These are phyloP conservation scores for Coreoperca whiteheadi DNA, from an alignment of 2,113 vertebrate genomes.

Conservation along the genomic window DNA sequence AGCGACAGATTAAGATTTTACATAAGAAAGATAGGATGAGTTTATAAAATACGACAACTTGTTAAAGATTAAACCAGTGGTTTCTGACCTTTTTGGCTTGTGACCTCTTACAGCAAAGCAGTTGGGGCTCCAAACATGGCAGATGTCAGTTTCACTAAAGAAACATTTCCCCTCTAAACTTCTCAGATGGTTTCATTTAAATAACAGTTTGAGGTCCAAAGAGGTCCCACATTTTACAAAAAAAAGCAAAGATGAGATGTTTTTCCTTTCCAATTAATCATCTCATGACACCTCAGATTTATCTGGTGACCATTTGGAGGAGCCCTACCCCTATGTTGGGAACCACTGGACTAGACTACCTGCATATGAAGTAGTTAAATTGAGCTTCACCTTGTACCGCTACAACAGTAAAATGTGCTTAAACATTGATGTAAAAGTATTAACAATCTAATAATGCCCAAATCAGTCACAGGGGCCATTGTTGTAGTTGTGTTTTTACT, in stretches of 20 bases:
- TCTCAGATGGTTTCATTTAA: background rate
- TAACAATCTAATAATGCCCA: background rate
- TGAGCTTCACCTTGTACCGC: background rate
- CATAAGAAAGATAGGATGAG: background rate
- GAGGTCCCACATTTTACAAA: background rate
- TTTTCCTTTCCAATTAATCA: background rate
- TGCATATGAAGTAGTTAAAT: background rate
- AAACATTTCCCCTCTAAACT: background rate
- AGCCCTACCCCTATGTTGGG: background rate
- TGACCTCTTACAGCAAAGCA: background rate
- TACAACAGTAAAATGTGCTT: background rate
- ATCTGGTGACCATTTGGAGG: background rate
- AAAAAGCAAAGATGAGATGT: background rate
- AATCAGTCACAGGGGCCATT: background rate
- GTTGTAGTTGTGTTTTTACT: background rate
- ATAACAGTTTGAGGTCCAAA: background rate
- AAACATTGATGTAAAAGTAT: background rate
- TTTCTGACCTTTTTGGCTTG: background rate
- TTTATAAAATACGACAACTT: background rate
- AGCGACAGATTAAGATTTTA: background rate
- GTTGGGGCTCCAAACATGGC: background rate
- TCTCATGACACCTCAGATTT: background rate
- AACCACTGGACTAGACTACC: background rate
- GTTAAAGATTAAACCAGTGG: background rate
- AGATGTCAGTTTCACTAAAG: background rate